Evolutionary conservation across 2,113 vertebrate species (phyloP), one percentile per base, ranked within the genome.

Genomic region (Apodemus speciosus): DNA sequence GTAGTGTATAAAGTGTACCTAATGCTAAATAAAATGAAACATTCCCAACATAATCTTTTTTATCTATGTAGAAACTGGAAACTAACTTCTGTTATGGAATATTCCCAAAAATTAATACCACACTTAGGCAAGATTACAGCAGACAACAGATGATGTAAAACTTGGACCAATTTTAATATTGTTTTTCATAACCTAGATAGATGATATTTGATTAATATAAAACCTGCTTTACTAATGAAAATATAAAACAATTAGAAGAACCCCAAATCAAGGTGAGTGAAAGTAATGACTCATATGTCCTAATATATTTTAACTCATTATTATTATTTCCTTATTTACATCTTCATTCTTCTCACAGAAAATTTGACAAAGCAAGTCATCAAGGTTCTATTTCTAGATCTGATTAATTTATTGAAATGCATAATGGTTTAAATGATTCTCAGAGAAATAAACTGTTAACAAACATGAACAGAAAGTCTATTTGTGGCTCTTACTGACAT

Each of bases 341-440:
- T 49, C 21, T 93, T 73, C 20, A 4, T 9, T 11, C 51, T 93
- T 43, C 27, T 68, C 9, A 56, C 13, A 71, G 23, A 71, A 27
- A n/a, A 27, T 15, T 40, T 86, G 35, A 53, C 66, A 86, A 32
- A 8, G 7, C 18, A 56, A 30, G 68, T 75, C 43, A 68, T 30
- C 0, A 64, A 2, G 9, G 0, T 25, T 18, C 66, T 53, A 43
- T 71, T 6, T 53, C 38, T 81, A 80, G 53, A 13, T 76, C 85
- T 92, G 27, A 85, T 76, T 38, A 62, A 68, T 56, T 30, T 16
- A 35, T 51, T 51, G 14, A 72, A 6, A 71, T 89, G 72, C 72
- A 91, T 73, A 9, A 79, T 80, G 51, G 35, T 64, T 94, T 49
- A 71, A 79, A 71, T 77, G 87, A 85, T 90, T 80, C 76, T 68